A percentile compares a stretch with the other conserved stretches of the same genome.
phyloP scores from a whole-genome alignment of 2,888 invertebrate genomes.

The Coelogynopora nodosa region DNA sequence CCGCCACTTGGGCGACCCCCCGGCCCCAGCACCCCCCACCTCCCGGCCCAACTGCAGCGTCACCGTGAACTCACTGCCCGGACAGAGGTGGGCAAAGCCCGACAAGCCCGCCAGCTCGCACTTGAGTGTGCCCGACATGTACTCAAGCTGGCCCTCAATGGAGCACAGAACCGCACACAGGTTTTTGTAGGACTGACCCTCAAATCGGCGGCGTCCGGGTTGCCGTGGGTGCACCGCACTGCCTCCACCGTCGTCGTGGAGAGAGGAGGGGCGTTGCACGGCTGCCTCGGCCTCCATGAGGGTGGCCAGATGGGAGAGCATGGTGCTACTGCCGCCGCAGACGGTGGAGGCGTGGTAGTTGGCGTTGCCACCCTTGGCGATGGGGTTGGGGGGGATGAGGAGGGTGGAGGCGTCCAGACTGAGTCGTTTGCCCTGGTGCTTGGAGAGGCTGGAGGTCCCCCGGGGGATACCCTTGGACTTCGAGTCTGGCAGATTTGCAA shows the following conservation, averaged over 20 bases:
- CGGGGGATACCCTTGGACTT: neutral
- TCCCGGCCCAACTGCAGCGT: slow-evolving; percentile 65
- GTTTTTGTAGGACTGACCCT: neutral
- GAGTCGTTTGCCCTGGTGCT: neutral
- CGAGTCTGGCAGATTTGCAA: neutral
- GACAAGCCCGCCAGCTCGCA: slow-evolving; percentile 65
- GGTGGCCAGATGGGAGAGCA: neutral
- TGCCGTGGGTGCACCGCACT: neutral
- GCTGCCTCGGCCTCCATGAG: no score
- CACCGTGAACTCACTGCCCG: slow-evolving; percentile 67
- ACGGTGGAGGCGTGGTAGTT: no score
- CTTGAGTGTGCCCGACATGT: slow-evolving; percentile 64
- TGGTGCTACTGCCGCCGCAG: no score
- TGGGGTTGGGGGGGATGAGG: neutral
- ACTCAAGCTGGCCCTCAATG: slow-evolving; percentile 64
- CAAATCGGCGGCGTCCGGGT: neutral
- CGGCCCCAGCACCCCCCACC: no score
- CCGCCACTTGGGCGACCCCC: slow-evolving; percentile 65
- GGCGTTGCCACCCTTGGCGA: neutral
- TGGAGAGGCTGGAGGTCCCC: neutral
- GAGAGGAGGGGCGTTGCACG: neutral
- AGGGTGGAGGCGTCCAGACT: neutral
- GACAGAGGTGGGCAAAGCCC: slow-evolving; percentile 66
- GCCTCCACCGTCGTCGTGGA: neutral
- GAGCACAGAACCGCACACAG: slow-evolving; percentile 57